These are phyloP conservation scores for Ooceraea biroi DNA, from an alignment of 1,140 invertebrate species.

Conservation along the genomic window DNA sequence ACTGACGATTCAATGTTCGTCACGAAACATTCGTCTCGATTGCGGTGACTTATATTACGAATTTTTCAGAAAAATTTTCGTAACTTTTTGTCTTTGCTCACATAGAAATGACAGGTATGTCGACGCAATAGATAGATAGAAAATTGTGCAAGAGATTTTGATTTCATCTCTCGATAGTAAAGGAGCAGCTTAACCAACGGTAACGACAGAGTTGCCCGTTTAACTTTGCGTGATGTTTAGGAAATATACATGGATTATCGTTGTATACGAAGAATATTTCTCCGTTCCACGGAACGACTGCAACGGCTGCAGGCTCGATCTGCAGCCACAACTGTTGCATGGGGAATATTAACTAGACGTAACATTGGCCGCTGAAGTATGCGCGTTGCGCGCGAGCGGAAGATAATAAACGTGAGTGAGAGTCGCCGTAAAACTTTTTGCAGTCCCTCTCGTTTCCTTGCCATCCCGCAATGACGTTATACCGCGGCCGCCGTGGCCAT, in stretches of 20 bases:
- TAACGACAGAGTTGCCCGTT: conserved; percentile 40
- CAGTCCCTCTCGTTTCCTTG: conserved; percentile 12
- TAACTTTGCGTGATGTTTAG: conserved; percentile 54
- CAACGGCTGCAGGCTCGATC: conserved; percentile 8
- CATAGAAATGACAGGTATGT: not conserved
- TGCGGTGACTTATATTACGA: not conserved
- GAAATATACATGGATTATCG: conserved; percentile 13
- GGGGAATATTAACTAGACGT: conserved; percentile 44
- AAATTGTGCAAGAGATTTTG: conserved; percentile 12
- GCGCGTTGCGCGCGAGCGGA: conserved; percentile 17
- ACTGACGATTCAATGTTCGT: conserved; percentile 1
- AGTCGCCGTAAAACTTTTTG: conserved; percentile 42
- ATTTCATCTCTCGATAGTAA: not conserved
- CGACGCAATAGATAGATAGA: not conserved
- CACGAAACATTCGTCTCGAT: conserved; percentile 17
- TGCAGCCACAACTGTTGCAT: conserved; percentile 1
- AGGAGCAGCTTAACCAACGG: not conserved
- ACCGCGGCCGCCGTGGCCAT: conserved; percentile 16
- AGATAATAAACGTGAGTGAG: conserved; percentile 55
- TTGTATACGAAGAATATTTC: not conserved
- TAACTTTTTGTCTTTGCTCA: not conserved
- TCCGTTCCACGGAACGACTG: not conserved
- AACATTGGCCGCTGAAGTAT: conserved; percentile 41
- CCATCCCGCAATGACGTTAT: not conserved
- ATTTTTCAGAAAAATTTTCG: conserved; percentile 21